These are phyloP conservation scores for Ladona fulva DNA, from an alignment of 1,140 invertebrate genomes.

Conservation along the genomic window DNA sequence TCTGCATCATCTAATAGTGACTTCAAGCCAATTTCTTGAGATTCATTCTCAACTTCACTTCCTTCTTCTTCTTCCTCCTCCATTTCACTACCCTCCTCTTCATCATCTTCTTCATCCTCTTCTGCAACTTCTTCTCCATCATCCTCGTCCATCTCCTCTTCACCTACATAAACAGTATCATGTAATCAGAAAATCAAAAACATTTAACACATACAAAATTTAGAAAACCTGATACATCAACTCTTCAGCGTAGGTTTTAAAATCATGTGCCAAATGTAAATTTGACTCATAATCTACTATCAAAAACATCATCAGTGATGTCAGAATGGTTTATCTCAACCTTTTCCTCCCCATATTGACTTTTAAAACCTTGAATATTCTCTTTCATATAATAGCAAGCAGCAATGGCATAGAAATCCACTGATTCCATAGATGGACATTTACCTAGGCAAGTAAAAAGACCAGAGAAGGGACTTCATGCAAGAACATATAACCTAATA, in stretches of 20 bases:
- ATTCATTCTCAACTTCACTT: slow-evolving; percentile 37
- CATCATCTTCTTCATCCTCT: slow-evolving; percentile 27
- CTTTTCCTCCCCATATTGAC: no score
- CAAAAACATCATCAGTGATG: not conserved
- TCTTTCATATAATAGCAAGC: no score
- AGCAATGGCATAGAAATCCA: no score
- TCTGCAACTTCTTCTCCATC: slow-evolving; percentile 29
- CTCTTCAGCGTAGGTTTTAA: not conserved
- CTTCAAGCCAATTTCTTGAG: slow-evolving; percentile 47
- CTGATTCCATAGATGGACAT: no score
- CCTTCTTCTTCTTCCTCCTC: slow-evolving; percentile 40
- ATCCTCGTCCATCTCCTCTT: slow-evolving; percentile 29
- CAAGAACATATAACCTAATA: no score
- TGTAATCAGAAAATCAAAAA: no score
- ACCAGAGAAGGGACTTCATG: no score
- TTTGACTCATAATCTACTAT: not conserved
- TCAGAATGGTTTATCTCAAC: no score
- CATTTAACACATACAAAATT: no score
- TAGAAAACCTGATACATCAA: no score
- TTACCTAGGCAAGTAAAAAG: no score
- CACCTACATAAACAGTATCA: not conserved
- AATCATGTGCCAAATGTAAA: not conserved
- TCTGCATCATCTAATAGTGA: slow-evolving; percentile 49
- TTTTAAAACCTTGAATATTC: no score
- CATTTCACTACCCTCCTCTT: slow-evolving; percentile 32